Base-by-base conservation (phyloP, 1,140 invertebrate species). In the Harlomillsia oculata region DNA sequence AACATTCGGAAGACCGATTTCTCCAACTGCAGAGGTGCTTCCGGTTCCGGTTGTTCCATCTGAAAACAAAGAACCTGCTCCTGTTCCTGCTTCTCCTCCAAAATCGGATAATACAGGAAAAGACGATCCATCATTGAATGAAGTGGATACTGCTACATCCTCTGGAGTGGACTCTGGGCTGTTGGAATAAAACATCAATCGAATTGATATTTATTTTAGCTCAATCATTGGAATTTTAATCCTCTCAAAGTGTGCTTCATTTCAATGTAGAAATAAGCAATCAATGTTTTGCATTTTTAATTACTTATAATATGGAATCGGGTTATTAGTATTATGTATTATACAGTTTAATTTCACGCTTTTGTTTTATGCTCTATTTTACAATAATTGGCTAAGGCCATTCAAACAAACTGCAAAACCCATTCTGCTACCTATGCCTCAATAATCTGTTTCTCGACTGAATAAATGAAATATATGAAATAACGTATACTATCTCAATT, bases 91-190 rank as follows among this genome's bases (percentile, higher is more conserved):
- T 18, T 2, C 37, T 5, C 18, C 41, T 29, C 5, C 36, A 16
- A 43, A 36, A 40, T 20, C 26, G 9, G 32, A 9, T 14, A 11
- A 13, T 32, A 49, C 30, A n/a, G 29, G 45, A 36, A 30, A 16
- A 4, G 56, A 58, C 41, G 59, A 61, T 48, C 60, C 60, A 5
- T 51, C 30, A 25, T 43, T 62, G 52, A 62, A 62, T 34, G 60
- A 62, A 46, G 44, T 62, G 37, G 48, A 51, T 37, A 48, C 21
- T n/a, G 9, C n/a, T 18, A 32, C 46, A 23, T 9, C 16, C n/a
- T 39, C 32, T 40, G 60, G 56, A n/a, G 34, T 62, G 28, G 60
- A 62, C 52, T 26, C 28, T 18, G 52, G 60, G 18, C 43, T 62
- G 8, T 43, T 58, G 30, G 49, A 43, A 9, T n/a, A 39, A 52